Percentiles rank a stretch among this genome's conserved stretches.
Evolutionary conservation across 2,888 invertebrate species (phyloP).

Genomic region (Micoletzkya japonica): DNA sequence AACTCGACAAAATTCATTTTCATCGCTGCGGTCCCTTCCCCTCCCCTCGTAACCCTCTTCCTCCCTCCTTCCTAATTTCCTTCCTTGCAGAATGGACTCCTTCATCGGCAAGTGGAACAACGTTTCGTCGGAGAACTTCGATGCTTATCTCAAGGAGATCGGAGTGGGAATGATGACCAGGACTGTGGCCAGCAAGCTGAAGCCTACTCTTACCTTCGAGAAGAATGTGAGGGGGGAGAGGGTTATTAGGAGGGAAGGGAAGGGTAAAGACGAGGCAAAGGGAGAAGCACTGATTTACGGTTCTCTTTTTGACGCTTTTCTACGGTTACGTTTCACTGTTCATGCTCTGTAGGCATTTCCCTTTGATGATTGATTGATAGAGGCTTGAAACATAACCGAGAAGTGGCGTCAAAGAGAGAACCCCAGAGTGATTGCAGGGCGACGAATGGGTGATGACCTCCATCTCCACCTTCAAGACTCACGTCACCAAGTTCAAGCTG

Average conservation of each 20-base stretch:
- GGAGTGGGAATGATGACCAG: constrained; percentile 59
- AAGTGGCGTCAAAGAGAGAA: too few species aligned
- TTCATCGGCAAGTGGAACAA: constrained; percentile 62
- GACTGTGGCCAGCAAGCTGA: constrained; percentile 54
- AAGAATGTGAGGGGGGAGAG: constrained; percentile 33
- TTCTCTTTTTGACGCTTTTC: too few species aligned
- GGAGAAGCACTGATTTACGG: too few species aligned
- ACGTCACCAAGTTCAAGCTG: constrained; percentile 53
- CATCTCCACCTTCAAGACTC: constrained; percentile 61
- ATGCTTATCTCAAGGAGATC: constrained; percentile 57
- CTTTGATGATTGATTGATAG: too few species aligned
- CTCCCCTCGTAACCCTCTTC: too few species aligned
- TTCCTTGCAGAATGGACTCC: too few species aligned
- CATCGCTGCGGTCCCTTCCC: too few species aligned
- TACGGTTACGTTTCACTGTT: too few species aligned
- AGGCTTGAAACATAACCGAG: too few species aligned
- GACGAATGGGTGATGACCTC: constrained; percentile 57
- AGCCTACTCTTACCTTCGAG: constrained; percentile 54
- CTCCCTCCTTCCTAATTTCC: background rate
- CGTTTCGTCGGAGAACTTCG: constrained; percentile 57
- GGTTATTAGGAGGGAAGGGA: background rate
- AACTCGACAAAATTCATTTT: too few species aligned
- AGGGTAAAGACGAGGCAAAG: too few species aligned
- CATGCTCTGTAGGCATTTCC: too few species aligned
- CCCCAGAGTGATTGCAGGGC: background rate